Percentiles rank a stretch among this genome's conserved stretches.
Evolutionary conservation across 2,113 vertebrate genomes (phyloP).

Genomic region (Gnathonemus echidnorhynchus): DNA sequence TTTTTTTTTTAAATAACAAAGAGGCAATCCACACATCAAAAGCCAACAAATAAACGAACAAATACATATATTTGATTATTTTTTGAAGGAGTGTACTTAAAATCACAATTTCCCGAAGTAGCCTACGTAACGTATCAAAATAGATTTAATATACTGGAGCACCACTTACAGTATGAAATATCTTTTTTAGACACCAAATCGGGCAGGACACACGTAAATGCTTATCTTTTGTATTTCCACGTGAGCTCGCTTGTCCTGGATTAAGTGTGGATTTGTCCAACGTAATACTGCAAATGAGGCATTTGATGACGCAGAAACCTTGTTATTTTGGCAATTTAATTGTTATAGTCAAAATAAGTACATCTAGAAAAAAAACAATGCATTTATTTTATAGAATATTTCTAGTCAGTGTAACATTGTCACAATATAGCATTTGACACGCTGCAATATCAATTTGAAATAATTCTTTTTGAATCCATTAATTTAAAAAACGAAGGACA

Average conservation of each 20-base stretch:
- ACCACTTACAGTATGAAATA: not conserved
- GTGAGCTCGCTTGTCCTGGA: not conserved
- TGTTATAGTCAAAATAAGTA: not conserved
- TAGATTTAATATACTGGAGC: not conserved
- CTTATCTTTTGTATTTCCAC: not conserved
- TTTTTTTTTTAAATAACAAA: conserved; percentile 36
- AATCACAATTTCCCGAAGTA: not conserved
- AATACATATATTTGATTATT: not conserved
- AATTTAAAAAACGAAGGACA: not conserved
- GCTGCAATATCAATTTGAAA: not conserved
- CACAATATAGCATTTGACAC: not conserved
- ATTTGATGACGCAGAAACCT: not conserved
- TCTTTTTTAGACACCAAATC: not conserved
- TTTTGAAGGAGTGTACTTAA: not conserved
- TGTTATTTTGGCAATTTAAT: not conserved
- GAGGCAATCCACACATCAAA: not conserved
- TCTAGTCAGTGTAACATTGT: not conserved
- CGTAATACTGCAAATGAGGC: not conserved
- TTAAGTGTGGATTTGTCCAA: not conserved
- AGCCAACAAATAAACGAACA: not conserved
- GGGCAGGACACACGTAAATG: not conserved
- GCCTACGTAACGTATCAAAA: not conserved
- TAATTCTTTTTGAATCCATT: not conserved
- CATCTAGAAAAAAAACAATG: not conserved
- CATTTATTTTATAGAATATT: not conserved